Evolutionary conservation across 92 coral and sea anemone genomes (phyloP), one percentile per base, ranked within the genome.

Genomic region (Epizoanthus illoricatus): DNA sequence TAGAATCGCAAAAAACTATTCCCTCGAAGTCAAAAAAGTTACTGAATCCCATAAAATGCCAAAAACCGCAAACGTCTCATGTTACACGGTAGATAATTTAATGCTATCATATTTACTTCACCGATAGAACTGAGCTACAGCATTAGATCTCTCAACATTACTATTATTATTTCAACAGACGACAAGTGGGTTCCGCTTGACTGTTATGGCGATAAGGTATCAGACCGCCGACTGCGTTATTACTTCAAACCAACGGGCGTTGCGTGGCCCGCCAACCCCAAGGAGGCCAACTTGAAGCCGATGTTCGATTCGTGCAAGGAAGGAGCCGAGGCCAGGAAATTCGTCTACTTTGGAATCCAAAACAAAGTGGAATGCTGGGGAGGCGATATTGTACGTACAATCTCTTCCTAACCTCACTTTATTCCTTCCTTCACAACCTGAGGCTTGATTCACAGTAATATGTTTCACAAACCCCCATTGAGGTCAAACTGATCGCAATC

Each of bases 301-400:
- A 45, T 62, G 71, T 78, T 61, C 20, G 82, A 78, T 21, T 63
- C 82, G 16, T 78, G 82, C 55, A 78, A 78, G 45, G 82, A 39
- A 0, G 82, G 82, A n/a, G 82, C 82, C 4, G 82, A 78, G 61
- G 71, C 23, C 19, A 78, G 71, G 39, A 78, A 78, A 40, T 78
- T 62, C 21, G 82, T 42, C 15, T 63, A 42, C 71, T 78, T 78
- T 20, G 82, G 71, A 19, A 42, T 78, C 28, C 82, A 78, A 15
- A 61, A 40, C 41, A 63, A 78, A 78, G 55, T 41, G 13, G 82
- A 78, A 45, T 78, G 82, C 28, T 78, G 82, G 82, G 82, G 82
- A 62, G 82, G 20, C 18, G 82, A 78, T 42, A 78, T 78, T 63
- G 82, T 78, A 78, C 15, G 82, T 40, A 42, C 2, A 9, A 60